Base-by-base conservation (phyloP, 2,888 invertebrate species). In the Oligia latruncula region DNA sequence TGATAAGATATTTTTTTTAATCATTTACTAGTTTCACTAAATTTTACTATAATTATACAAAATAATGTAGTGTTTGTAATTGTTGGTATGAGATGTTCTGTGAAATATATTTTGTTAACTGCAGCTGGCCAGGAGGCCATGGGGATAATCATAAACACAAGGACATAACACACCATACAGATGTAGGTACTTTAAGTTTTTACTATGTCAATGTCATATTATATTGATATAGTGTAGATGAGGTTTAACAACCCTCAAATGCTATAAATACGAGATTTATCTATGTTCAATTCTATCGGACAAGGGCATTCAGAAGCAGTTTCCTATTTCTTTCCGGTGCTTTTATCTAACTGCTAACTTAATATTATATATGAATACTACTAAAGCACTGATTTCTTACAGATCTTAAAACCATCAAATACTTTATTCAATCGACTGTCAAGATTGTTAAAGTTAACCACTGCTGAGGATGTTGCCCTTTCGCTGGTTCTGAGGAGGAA, bases 381-480 rank as follows among this genome's bases (percentile, higher is more conserved):
- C 83, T 87, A 67, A 87, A 87, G 77, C 80, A 82, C 74, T 87
- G 60, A 82, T 91, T 91, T 81, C 87, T 96, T 96, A 88, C 97
- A 99, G 99, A 98, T 97, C 91, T 96, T 98, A 91, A 98, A 98
- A 95, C 98, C 98, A 89, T 97, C 98, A 90, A 97, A 98, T 90
- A 98, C 98, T 94, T 97, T 99, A 94, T 98, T 99, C 94, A 97
- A 97, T 92, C 98, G 98, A 93, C 97, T 99, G 91, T 98, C 98
- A 95, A 98, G 98, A 97, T 97, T 98, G 92, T 97, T 99, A 92
- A 98, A 98, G 94, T 97, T 99, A 92, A 98, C 98, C 83, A 98
- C 98, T 90, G 98, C 99, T 71, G 99, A 99, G 96, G 99, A 99
- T 97, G 98, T 99, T 92, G 98, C 98, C 74, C 98, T 99, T 95